Evolutionary conservation across 2,113 vertebrate species (phyloP), one percentile per base, ranked within the genome.

Genomic region (Pygoscelis antarcticus): DNA sequence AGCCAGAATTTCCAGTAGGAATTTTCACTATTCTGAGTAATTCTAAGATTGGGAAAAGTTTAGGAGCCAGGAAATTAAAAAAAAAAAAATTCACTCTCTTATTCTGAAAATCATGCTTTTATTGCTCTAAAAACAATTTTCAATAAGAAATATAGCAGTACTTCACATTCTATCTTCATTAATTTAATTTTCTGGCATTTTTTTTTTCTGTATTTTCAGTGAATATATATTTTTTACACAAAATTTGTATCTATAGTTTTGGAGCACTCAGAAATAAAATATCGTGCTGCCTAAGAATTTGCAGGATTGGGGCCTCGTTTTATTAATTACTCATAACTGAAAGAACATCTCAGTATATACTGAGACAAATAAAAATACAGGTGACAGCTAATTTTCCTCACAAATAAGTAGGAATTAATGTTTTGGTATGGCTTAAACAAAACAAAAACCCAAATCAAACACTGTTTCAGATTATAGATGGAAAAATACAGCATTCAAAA

Each of bases 1-100:
- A 98, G 97, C 94, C 95, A 98, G 95, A 96, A 98, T 98, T 98
- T 98, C 98, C 97, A 98, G 97, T 81, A 97, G 93, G 96, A 98
- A 97, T 97, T 97, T 97, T 93, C 74, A 89, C 68, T 78, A 70
- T 66, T 92, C 90, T 55, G 77, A 84, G 52, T 90, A 91, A 86
- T 82, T 93, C 29, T 74, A 94, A 51, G 36, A 75, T 40, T 93
- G 36, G 58, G 32, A 87, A 82, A 96, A 80, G 64, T 62, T 85
- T 92, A 95, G 40, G 44, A 94, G 42, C 14, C 51, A 90, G 70
- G n/a, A 97, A 96, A 95, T 66, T 25, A 90, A 91, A 16, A 86
- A 87, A 76, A 87, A 78, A 77, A 34, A 5, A 93, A 65, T 46
- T 92, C 60, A 93, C 36, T 16, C 11, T 86, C 86, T 88, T 79